These are phyloP conservation scores for Steinernema carpocapsae DNA, from an alignment of 2,888 invertebrate genomes.

Conservation along the genomic window DNA sequence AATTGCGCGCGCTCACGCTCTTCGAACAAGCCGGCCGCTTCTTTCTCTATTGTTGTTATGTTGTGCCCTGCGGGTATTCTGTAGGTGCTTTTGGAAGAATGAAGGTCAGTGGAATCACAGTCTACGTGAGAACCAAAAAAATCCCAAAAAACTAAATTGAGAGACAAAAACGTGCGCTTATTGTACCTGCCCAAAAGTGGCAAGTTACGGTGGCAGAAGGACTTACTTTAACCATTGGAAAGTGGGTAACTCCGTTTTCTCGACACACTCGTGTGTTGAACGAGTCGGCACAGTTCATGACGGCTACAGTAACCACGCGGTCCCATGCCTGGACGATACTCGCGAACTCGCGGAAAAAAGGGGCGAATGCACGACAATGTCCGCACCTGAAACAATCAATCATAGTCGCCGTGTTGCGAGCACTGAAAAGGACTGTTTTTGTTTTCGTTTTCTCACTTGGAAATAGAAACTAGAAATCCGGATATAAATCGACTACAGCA, in stretches of 20 bases:
- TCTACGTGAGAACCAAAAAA: conserved; percentile 18
- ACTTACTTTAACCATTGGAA: conserved; percentile 66
- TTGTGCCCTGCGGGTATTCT: neutral
- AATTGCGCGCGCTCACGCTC: conserved; percentile 10
- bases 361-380: conserved; percentile 88
- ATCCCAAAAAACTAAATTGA: neutral
- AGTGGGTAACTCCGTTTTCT: conserved; percentile 63
- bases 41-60: neutral
- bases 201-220: neutral
- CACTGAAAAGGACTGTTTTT: neutral
- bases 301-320: conserved; percentile 54
- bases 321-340: conserved; percentile 66
- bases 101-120: conserved; percentile 39
- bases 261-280: conserved; percentile 63
- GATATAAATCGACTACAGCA: conserved; percentile 10
- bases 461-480: conserved; percentile 28
- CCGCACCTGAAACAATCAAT: conserved; percentile 76
- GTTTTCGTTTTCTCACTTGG: neutral
- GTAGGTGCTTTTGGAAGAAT: neutral
- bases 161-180: too few relatives aligned
- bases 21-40: conserved; percentile 8
- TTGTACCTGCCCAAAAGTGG: too few relatives aligned
- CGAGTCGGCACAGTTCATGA: conserved; percentile 66
- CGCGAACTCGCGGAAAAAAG: conserved; percentile 82
- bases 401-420: neutral